phyloP scores from a whole-genome alignment of 2,113 vertebrate genomes.

The Anseranas semipalmata region DNA sequence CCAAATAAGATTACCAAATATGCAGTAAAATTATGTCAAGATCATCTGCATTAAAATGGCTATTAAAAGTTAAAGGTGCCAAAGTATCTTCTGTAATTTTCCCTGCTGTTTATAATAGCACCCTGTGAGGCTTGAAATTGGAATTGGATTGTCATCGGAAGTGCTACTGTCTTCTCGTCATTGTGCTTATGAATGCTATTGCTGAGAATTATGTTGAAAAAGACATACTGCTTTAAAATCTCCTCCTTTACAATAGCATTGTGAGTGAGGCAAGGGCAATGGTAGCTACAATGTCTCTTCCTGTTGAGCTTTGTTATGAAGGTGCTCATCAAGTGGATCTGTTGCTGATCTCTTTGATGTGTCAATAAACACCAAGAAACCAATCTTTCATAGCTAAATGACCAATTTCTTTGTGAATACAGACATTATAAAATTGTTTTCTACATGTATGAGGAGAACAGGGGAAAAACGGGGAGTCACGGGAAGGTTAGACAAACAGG shows the following conservation, averaged over 20 bases:
- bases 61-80: conserved; percentile 61
- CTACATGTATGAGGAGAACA: fast-evolving
- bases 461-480: not conserved
- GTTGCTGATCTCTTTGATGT: not conserved
- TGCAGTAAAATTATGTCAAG: conserved; percentile 52
- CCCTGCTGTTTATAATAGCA: conserved; percentile 56
- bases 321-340: not conserved
- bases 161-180: not conserved
- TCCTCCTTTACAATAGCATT: not conserved
- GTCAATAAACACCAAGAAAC: not conserved
- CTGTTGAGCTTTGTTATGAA: fast-evolving
- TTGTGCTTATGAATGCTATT: not conserved
- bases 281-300: not conserved
- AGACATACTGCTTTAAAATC: not conserved
- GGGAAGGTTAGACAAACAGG: not conserved
- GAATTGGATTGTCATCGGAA: conserved; percentile 50
- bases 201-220: not conserved
- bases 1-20: conserved; percentile 50
- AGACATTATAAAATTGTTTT: not conserved
- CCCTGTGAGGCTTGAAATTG: conserved; percentile 69
- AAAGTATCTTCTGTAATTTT: conserved; percentile 34
- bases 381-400: not conserved
- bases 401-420: not conserved
- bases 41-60: conserved; percentile 55
- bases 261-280: not conserved